Evolutionary conservation across 2,888 invertebrate genomes (phyloP), one percentile per base, ranked within the genome.

Genomic region (Eledone cirrhosa): DNA sequence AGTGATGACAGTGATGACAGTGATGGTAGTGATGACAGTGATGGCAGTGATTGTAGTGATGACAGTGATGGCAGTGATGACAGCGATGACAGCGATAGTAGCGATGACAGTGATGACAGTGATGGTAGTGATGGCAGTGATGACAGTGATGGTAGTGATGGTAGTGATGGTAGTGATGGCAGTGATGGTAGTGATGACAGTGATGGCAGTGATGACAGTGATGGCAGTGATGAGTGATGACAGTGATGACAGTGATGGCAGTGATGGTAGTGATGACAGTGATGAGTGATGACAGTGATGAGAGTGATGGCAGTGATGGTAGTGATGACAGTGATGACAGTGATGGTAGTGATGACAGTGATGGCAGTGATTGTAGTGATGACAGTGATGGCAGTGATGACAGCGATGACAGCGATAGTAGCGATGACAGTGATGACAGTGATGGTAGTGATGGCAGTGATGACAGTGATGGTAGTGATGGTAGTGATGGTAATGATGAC

Each of bases 1-100:
- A 69, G 72, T 69, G 77, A 19, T 77, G 77, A 19, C 29, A 27
- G n/a, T 72, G 72, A 19, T 72, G 72, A 22, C 29, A n/a, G n/a
- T n/a, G n/a, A n/a, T n/a, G n/a, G n/a, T n/a, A n/a, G n/a, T n/a
- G n/a, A n/a, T n/a, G n/a, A n/a, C n/a, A n/a, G n/a, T n/a, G n/a
- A n/a, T n/a, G n/a, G n/a, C n/a, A n/a, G n/a, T n/a, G n/a, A n/a
- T n/a, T n/a, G n/a, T n/a, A n/a, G n/a, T n/a, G n/a, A n/a, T n/a
- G n/a, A n/a, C n/a, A n/a, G n/a, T n/a, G 27, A 29, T 19, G 16
- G 24, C 16, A 27, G n/a, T 72, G 72, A 16, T 72, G 72, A 22
- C 29, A 27, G n/a, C 24, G 72, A 22, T 72, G 72, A 22, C 24
- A 27, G n/a, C 24, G 72, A 22, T 72, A 24, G 19, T 72, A 14